Percentiles rank a stretch among this genome's conserved stretches.
phyloP scores from a whole-genome alignment of 2,113 vertebrate species.

The Callaeas wilsoni region DNA sequence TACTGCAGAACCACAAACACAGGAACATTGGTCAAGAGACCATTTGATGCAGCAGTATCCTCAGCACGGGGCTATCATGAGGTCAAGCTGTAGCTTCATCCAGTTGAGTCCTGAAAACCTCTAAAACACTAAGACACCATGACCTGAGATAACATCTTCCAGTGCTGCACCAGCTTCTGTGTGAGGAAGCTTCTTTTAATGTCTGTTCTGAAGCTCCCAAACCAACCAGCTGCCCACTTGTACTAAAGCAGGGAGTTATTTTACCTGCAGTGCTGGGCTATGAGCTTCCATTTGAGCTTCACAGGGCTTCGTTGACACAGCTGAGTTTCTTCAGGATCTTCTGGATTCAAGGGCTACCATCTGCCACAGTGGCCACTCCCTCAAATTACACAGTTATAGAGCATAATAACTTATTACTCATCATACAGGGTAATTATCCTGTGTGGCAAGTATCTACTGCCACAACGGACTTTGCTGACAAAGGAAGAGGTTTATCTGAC shows the following conservation, averaged over 20 bases:
- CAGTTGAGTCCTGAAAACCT: not conserved
- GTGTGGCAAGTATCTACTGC: not conserved
- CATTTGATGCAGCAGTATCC: not conserved
- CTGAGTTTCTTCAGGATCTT: not conserved
- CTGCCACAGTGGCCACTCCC: not conserved
- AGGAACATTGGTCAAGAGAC: not conserved
- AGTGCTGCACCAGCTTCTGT: not conserved
- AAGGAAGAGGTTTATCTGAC: not conserved
- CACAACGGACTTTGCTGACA: not conserved
- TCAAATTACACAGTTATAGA: not conserved
- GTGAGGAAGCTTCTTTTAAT: not conserved
- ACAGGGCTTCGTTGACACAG: not conserved
- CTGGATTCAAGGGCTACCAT: not conserved
- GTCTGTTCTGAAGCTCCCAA: not conserved
- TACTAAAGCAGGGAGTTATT: not conserved
- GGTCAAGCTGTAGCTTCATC: not conserved
- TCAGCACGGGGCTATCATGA: fast-evolving
- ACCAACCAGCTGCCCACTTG: not conserved
- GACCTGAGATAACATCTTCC: not conserved
- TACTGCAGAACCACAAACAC: not conserved
- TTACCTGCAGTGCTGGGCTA: not conserved
- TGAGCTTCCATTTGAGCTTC: not conserved
- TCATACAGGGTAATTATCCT: not conserved
- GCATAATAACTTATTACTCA: not conserved
- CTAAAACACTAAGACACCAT: not conserved